Percentiles rank a stretch among this genome's conserved stretches.
Evolutionary conservation across 2,797 vertebrate species (phyloP).

Genomic region (Enteromius radiatus): DNA sequence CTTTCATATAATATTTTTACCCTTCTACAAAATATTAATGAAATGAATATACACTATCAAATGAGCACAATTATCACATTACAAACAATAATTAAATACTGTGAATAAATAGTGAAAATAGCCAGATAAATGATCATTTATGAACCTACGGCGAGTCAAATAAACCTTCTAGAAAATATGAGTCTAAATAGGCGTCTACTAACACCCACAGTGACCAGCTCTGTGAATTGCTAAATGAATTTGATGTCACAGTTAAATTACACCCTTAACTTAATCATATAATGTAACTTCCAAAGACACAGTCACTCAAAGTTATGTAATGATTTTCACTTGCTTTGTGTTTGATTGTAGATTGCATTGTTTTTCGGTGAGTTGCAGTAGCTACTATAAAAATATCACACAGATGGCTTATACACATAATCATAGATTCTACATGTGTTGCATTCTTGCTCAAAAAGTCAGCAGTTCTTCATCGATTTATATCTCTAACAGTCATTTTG

Average conservation of each 20-base stretch:
- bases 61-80: conserved; percentile 73
- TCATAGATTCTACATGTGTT: not conserved
- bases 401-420: conserved; percentile 37
- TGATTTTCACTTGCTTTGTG: not conserved
- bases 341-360: conserved; percentile 12
- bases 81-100: conserved; percentile 79
- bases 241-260: conserved; percentile 36
- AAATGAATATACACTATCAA: conserved; percentile 73
- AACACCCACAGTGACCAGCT: conserved; percentile 73
- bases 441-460: not conserved
- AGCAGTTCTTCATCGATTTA: conserved; percentile 11
- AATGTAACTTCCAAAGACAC: conserved; percentile 28
- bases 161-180: conserved; percentile 25
- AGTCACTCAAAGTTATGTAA: conserved; percentile 46
- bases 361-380: conserved; percentile 4
- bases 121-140: conserved; percentile 66
- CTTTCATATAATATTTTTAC: conserved; percentile 63
- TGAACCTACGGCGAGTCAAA: conserved; percentile 70
- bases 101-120: conserved; percentile 77
- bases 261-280: conserved; percentile 35
- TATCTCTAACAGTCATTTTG: conserved; percentile 31
- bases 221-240: conserved; percentile 65
- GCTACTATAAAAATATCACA: conserved; percentile 23
- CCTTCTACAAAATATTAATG: conserved; percentile 75
- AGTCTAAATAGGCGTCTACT: conserved; percentile 57